Conservation (phyloP, 2,797 vertebrate genomes). For the Argya squamiceps region DNA sequence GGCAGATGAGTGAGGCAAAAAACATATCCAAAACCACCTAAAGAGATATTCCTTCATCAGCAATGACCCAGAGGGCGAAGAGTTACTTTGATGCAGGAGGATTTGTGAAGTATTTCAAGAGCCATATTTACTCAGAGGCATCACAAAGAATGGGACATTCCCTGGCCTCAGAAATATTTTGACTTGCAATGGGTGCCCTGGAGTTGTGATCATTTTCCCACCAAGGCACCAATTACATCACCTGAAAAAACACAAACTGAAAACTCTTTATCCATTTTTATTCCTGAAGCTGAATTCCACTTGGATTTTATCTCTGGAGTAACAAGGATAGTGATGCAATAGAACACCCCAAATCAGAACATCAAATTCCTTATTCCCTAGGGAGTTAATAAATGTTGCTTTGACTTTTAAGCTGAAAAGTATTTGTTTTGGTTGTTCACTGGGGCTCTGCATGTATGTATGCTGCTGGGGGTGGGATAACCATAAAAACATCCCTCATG, state of each 20-base stretch:
- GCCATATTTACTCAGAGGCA: fast-evolving
- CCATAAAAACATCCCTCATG: neutral
- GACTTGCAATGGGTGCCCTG: neutral
- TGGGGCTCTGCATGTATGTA: neutral
- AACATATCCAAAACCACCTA: neutral
- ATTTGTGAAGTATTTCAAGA: neutral
- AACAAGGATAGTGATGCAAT: neutral
- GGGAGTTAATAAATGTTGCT: neutral
- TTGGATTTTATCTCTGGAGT: neutral
- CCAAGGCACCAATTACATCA: neutral
- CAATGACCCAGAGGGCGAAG: neutral
- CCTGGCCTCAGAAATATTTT: neutral
- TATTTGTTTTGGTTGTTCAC: neutral
- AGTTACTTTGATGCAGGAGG: neutral
- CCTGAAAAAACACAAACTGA: neutral
- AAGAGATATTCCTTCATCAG: neutral
- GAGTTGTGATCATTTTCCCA: neutral
- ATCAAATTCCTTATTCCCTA: neutral
- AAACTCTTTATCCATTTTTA: neutral
- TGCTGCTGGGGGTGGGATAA: neutral
- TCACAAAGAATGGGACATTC: neutral
- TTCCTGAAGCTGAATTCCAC: neutral
- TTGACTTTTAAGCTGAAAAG: neutral
- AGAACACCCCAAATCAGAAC: neutral
- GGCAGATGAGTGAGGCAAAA: neutral